These are phyloP conservation scores for Noctua fimbriata DNA, from an alignment of 2,888 invertebrate genomes.

Conservation along the genomic window DNA sequence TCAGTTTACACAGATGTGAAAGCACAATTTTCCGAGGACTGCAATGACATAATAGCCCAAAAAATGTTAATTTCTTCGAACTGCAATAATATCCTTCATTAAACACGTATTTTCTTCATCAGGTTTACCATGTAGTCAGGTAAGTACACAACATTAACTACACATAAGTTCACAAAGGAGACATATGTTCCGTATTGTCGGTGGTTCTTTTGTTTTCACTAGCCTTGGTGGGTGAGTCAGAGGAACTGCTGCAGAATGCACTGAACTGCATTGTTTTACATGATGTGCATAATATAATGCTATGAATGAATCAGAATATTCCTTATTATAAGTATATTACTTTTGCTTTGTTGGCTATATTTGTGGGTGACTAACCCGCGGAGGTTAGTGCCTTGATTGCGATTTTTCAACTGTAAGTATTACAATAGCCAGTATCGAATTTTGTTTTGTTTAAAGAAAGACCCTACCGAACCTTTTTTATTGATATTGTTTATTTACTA, in stretches of 20 bases:
- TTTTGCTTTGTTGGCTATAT: slow-evolving; percentile 20
- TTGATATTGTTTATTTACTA: not conserved
- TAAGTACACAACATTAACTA: slow-evolving; percentile 45
- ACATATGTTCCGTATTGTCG: slow-evolving; percentile 48
- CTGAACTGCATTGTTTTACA: slow-evolving; percentile 54
- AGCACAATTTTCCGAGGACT: slow-evolving; percentile 16
- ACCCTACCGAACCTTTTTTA: not conserved
- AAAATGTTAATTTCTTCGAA: slow-evolving; percentile 10
- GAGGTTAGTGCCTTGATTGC: not conserved
- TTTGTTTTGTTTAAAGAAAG: not conserved
- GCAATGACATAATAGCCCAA: slow-evolving; percentile 27
- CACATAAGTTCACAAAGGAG: slow-evolving; percentile 39
- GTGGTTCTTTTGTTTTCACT: slow-evolving; percentile 44
- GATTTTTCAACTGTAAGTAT: not conserved
- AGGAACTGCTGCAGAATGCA: slow-evolving; percentile 22
- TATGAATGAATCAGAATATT: slow-evolving; percentile 44
- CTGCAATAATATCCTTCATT: not conserved
- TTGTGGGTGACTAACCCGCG: slow-evolving; percentile 6
- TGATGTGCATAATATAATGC: slow-evolving; percentile 44
- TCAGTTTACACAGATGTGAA: slow-evolving; percentile 25
- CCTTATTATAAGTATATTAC: slow-evolving; percentile 5
- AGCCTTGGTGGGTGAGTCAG: slow-evolving; percentile 35
- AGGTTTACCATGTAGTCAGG: not conserved
- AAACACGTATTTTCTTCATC: slow-evolving; percentile 2
- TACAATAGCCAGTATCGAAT: not conserved